A percentile compares a stretch with the other conserved stretches of the same genome.
phyloP scores from a whole-genome alignment of 1,140 invertebrate species.

The Brachionus rubens region DNA sequence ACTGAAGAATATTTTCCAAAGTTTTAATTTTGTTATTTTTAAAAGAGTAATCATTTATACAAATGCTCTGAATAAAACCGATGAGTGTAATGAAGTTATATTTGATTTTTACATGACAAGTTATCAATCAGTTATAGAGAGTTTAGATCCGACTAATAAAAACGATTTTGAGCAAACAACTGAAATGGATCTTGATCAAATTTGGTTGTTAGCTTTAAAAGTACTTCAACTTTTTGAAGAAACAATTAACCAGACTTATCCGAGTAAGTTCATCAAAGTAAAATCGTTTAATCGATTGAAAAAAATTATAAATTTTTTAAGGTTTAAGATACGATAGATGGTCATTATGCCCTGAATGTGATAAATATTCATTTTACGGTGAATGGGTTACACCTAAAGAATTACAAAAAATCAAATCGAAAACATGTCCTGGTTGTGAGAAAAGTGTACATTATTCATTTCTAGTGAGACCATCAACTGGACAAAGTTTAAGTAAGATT shows the following conservation, averaged over 20 bases:
- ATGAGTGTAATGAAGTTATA: slow-evolving; percentile 8
- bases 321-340: slow-evolving; percentile 32
- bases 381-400: slow-evolving; percentile 45
- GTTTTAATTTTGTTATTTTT: too few species aligned
- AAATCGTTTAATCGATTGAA: background rate
- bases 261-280: background rate
- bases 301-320: background rate
- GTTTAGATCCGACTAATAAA: background rate
- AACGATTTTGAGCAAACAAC: slow-evolving; percentile 33
- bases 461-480: slow-evolving; percentile 22
- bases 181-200: slow-evolving; percentile 38
- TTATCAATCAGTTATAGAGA: background rate
- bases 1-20: too few species aligned
- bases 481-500: slow-evolving; percentile 24
- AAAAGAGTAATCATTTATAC: background rate
- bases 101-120: slow-evolving; percentile 38
- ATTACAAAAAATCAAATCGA: slow-evolving; percentile 32
- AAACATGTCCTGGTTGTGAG: slow-evolving; percentile 17
- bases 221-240: slow-evolving; percentile 40
- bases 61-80: background rate
- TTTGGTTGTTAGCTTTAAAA: slow-evolving; percentile 33
- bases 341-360: slow-evolving; percentile 20
- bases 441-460: slow-evolving; percentile 41
- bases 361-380: slow-evolving; percentile 10
- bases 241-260: background rate